These are phyloP conservation scores for Fulmarus glacialis DNA, from an alignment of 2,113 vertebrate species.

Conservation along the genomic window DNA sequence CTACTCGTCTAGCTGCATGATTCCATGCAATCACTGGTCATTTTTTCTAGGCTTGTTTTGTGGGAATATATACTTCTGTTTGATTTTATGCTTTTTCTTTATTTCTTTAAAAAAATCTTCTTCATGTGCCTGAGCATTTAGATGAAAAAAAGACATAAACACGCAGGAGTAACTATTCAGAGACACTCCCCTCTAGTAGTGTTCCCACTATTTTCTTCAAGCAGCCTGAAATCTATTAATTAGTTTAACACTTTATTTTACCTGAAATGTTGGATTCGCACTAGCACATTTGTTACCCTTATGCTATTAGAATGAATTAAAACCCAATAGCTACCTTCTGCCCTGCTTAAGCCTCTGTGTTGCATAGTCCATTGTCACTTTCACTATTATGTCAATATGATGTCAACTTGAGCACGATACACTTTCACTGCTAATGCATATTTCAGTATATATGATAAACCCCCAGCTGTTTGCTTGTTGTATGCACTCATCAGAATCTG, in stretches of 20 bases:
- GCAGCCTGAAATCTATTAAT: background rate
- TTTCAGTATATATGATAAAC: background rate
- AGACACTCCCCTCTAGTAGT: fast-evolving
- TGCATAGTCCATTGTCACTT: background rate
- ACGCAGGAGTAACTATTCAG: background rate
- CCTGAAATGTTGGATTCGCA: background rate
- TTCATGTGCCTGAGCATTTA: background rate
- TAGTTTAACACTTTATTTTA: background rate
- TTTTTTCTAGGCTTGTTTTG: background rate
- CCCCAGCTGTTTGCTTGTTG: background rate
- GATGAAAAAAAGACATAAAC: background rate
- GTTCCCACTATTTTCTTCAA: background rate
- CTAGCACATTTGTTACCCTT: background rate
- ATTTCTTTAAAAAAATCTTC: background rate
- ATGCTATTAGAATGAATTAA: background rate
- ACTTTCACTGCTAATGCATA: background rate
- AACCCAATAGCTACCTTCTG: background rate
- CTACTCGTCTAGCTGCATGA: background rate
- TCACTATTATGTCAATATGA: background rate
- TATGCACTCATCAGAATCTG: background rate
- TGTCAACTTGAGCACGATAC: background rate
- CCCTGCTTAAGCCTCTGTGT: background rate
- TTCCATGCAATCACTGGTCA: background rate
- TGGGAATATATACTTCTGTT: background rate
- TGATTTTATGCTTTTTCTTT: background rate